Percentiles rank a stretch among this genome's conserved stretches.
phyloP scores from a whole-genome alignment of 2,888 invertebrate genomes.

The Parnassius orleans region DNA sequence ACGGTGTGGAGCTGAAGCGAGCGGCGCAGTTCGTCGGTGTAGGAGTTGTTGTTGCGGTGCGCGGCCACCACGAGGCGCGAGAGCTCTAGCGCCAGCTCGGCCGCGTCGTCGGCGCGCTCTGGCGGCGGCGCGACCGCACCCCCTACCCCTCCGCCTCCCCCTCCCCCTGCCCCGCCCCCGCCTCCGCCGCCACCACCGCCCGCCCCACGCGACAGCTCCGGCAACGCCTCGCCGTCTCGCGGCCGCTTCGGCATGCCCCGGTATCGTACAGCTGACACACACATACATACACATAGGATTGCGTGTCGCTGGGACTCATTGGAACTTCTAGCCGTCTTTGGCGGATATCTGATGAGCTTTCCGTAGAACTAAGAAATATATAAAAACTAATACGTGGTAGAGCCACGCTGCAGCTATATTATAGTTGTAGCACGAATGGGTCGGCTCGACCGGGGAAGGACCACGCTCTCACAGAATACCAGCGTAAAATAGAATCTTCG shows the following conservation, averaged over 20 bases:
- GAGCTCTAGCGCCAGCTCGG: conserved; percentile 48
- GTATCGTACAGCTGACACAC: conserved; percentile 91
- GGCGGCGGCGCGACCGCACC: not conserved
- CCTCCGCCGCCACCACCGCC: conserved; percentile 17
- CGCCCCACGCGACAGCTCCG: conserved; percentile 36
- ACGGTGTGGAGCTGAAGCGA: conserved; percentile 42
- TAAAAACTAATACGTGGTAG: no score
- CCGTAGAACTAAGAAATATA: no score
- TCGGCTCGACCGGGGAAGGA: no score
- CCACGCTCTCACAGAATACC: no score
- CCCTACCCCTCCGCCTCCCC: conserved; percentile 33
- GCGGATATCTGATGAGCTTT: no score
- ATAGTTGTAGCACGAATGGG: no score
- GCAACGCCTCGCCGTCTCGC: conserved; percentile 80
- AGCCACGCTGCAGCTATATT: no score
- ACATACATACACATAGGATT: no score
- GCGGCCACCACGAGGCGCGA: conserved; percentile 82
- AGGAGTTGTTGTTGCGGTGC: conserved; percentile 92
- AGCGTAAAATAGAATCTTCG: no score
- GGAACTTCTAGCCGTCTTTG: no score
- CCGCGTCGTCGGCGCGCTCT: conserved; percentile 27
- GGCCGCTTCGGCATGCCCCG: conserved; percentile 97
- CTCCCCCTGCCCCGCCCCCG: no score
- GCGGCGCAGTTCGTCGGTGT: conserved; percentile 90
- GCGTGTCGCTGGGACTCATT: no score